Base-by-base conservation (phyloP, 2,113 vertebrate genomes). In the Callaeas wilsoni region DNA sequence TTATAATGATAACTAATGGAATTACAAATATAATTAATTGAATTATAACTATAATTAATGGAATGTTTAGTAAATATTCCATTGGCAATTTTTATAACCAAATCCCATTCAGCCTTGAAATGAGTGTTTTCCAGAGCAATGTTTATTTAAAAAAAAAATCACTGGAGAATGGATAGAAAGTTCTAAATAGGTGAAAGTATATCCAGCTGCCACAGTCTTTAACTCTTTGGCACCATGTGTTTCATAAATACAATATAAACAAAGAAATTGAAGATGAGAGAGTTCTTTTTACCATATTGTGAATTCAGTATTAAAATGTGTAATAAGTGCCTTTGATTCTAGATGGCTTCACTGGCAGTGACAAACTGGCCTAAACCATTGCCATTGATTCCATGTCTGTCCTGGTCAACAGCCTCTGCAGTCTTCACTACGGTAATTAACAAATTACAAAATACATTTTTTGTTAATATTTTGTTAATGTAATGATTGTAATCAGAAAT, bases 321-420 rank as follows among this genome's bases (percentile, higher is more conserved):
- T 90, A 89, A 71, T 47, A 50, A 90, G 8, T 89, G 56, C 29
- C 47, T 95, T 87, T 96, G 68, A 29, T 95, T 94, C 52, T 96
- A 99, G 99, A 99, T 99, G 99, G 99, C 99, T 26, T 99, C 99
- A 27, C 96, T 99, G 97, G 99, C 99, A 26, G 99, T 99, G 75
- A 99, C 99, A 70, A 99, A 99, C 96, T 99, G 99, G 99, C 98
- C 99, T 6, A 99, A 99, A 96, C 99, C 99, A 18, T 98, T 99
- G 94, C 99, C 99, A 32, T 92, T 99, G 96, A 97, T 99, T 89
- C 99, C 99, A 0, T 99, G 99, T 97, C 98, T 99, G 80, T 99
- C 99, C 68, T 99, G 99, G 99, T 99, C 99, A 71, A 99, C 99
- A 52, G 99, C 99, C 35, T 99, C 99, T 33, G 99, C 98, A 74